A percentile compares a stretch with the other conserved stretches of the same genome.
Conservation (phyloP, 2,113 vertebrate species). For the Maylandia zebra region DNA sequence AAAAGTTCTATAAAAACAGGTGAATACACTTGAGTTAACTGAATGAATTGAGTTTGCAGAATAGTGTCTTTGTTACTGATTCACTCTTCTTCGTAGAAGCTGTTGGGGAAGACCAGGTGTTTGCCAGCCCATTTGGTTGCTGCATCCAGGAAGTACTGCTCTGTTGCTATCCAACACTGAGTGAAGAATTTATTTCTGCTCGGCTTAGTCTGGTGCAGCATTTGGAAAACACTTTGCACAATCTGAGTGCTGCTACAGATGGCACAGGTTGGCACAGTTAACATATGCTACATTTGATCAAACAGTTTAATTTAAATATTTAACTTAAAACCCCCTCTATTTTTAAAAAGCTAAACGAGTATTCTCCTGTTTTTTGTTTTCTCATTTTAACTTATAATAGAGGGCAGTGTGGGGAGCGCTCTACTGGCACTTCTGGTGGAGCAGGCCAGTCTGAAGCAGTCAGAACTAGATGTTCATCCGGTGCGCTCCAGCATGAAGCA, state of each 20-base stretch:
- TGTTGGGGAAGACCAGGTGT: constrained; percentile 65
- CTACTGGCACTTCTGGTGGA: constrained; percentile 77
- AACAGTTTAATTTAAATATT: not conserved
- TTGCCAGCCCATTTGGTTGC: constrained; percentile 70
- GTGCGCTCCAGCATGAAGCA: constrained; percentile 79
- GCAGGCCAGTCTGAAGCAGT: constrained; percentile 78
- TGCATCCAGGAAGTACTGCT: constrained; percentile 83
- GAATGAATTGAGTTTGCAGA: not conserved
- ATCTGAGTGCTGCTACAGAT: constrained; percentile 66
- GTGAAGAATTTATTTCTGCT: constrained; percentile 76
- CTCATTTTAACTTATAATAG: not conserved
- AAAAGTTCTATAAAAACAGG: constrained; percentile 77
- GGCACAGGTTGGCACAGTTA: constrained; percentile 64
- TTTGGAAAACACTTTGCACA: constrained; percentile 74
- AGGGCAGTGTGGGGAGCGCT: constrained; percentile 66
- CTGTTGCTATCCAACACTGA: constrained; percentile 75
- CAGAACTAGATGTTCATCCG: constrained; percentile 77
- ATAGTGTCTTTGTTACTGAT: not conserved
- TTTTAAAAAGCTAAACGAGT: not conserved
- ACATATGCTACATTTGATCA: not conserved
- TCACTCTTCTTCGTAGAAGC: constrained; percentile 21
- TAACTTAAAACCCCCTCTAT: not conserved
- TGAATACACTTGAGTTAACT: constrained; percentile 26
- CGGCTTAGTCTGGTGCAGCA: constrained; percentile 72
- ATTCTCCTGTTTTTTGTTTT: not conserved